Percentiles rank a stretch among this genome's conserved stretches.
Evolutionary conservation across 2,888 invertebrate genomes (phyloP).

Genomic region (Athalia rosae): DNA sequence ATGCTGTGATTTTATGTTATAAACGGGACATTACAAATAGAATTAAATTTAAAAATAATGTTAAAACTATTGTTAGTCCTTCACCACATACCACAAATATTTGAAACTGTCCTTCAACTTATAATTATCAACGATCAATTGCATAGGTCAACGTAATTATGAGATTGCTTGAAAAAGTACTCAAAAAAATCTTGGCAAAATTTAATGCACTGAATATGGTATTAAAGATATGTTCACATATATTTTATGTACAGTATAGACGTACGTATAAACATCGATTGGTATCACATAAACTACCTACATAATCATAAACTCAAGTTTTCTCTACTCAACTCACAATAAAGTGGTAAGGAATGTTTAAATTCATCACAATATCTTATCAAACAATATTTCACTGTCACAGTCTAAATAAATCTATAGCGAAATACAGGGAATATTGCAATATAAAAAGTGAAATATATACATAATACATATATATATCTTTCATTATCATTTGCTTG

Average conservation of each 20-base stretch:
- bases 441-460: too few relatives aligned
- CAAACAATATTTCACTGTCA: slow-evolving; percentile 21
- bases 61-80: slow-evolving; percentile 2
- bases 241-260: background rate
- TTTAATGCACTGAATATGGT: slow-evolving; percentile 35
- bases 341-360: slow-evolving; percentile 35
- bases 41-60: background rate
- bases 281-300: slow-evolving; percentile 26
- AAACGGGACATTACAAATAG: slow-evolving; percentile 6
- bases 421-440: background rate
- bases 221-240: background rate
- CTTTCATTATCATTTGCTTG: slow-evolving; percentile 18
- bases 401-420: slow-evolving; percentile 18
- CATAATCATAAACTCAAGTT: slow-evolving; percentile 32
- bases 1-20: slow-evolving; percentile 13
- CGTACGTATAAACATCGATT: slow-evolving; percentile 15
- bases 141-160: background rate
- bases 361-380: slow-evolving; percentile 33
- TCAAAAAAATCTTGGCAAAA: slow-evolving; percentile 30
- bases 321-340: slow-evolving; percentile 12
- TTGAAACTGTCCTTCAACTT: background rate
- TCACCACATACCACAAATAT: background rate
- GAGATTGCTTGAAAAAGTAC: background rate
- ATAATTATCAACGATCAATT: background rate
- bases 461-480: too few relatives aligned